phyloP scores from a whole-genome alignment of 2,113 vertebrate species.

The Cheirogaleus medius region DNA sequence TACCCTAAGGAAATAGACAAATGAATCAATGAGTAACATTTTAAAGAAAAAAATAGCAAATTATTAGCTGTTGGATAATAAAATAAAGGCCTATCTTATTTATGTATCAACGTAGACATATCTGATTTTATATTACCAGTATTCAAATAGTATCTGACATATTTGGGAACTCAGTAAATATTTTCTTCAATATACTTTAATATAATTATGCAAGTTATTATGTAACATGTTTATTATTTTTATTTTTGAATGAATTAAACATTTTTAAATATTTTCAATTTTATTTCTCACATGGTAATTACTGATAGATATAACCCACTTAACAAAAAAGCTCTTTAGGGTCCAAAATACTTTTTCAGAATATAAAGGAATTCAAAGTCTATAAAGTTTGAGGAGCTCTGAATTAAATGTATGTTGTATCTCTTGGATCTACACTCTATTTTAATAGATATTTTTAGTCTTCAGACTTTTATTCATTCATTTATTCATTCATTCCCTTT shows the following conservation, averaged over 20 bases:
- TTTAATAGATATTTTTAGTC: neutral
- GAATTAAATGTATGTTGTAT: neutral
- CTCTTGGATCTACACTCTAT: neutral
- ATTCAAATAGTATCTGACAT: neutral
- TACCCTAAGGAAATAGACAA: neutral
- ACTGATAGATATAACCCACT: neutral
- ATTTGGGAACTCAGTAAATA: neutral
- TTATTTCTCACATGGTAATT: neutral
- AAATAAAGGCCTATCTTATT: neutral
- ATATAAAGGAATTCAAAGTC: neutral
- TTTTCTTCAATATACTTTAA: neutral
- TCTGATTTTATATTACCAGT: neutral
- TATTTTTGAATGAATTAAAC: neutral
- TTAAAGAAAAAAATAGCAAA: neutral
- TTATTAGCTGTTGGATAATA: neutral
- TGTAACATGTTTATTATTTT: neutral
- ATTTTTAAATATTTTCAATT: neutral
- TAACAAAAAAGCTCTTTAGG: neutral
- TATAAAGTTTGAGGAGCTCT: neutral
- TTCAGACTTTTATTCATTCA: neutral
- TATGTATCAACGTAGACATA: neutral
- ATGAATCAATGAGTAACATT: neutral
- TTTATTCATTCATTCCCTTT: neutral
- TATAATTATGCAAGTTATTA: neutral
- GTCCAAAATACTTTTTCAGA: neutral